phyloP scores from a whole-genome alignment of 1,140 invertebrate species.

The Cardiocondyla obscurior region DNA sequence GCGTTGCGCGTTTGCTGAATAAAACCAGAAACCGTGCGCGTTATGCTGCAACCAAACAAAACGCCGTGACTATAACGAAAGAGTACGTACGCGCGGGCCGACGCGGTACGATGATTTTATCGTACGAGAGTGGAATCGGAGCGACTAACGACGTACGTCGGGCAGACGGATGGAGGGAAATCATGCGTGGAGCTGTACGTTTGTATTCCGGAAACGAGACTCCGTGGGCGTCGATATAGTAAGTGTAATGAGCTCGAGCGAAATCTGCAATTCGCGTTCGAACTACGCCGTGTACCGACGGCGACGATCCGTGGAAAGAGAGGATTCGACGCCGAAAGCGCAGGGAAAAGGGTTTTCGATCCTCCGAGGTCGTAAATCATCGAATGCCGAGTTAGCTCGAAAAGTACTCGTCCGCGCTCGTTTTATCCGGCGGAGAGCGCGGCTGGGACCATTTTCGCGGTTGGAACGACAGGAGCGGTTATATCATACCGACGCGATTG shows the following conservation, averaged over 20 bases:
- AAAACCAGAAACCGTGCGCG: not conserved
- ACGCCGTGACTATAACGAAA: conserved; percentile 1
- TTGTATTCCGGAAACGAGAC: not conserved
- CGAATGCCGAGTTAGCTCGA: conserved; percentile 51
- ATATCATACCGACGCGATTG: conserved; percentile 15
- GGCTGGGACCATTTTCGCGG: conserved; percentile 13
- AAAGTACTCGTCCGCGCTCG: conserved; percentile 30
- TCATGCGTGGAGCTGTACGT: conserved; percentile 17
- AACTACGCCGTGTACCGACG: conserved; percentile 48
- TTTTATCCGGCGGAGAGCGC: conserved; percentile 44
- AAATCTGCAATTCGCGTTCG: conserved; percentile 62
- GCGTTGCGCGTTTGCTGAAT: not conserved
- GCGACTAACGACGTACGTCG: conserved; percentile 27
- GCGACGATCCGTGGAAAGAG: conserved; percentile 48
- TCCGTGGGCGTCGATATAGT: not conserved
- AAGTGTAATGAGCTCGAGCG: conserved; percentile 59
- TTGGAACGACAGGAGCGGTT: conserved; percentile 15
- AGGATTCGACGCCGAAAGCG: not conserved
- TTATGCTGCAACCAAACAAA: not conserved
- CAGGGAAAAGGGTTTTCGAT: conserved; percentile 5
- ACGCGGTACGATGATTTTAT: conserved; percentile 20
- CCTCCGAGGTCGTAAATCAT: conserved; percentile 54
- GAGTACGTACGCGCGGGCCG: not conserved
- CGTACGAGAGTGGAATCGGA: not conserved
- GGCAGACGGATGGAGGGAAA: not conserved